These are phyloP conservation scores for Rhabditophanes sp. DNA, from an alignment of 2,888 invertebrate species.

Conservation along the genomic window DNA sequence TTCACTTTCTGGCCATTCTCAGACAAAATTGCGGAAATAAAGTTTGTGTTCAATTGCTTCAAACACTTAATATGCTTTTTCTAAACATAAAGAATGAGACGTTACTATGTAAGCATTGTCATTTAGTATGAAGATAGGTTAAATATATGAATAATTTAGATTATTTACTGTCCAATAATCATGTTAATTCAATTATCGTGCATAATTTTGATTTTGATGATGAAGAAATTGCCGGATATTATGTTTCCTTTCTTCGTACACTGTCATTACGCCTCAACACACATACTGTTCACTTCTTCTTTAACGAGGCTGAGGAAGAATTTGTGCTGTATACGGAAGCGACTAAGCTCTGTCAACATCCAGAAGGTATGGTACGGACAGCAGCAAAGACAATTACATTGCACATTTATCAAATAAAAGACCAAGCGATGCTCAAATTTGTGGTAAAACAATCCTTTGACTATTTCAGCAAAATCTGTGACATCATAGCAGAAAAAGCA, in stretches of 20 bases:
- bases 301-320: slow-evolving; percentile 86
- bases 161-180: slow-evolving; percentile 95
- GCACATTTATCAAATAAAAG: slow-evolving; percentile 62
- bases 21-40: slow-evolving; percentile 87
- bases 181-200: slow-evolving; percentile 96
- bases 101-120: slow-evolving; percentile 67
- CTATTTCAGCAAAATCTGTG: slow-evolving; percentile 56
- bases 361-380: slow-evolving; percentile 95
- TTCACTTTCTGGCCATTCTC: slow-evolving; percentile 91
- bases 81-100: slow-evolving; percentile 98
- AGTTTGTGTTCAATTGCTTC: slow-evolving; percentile 90
- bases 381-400: slow-evolving; percentile 90
- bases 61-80: slow-evolving; percentile 93
- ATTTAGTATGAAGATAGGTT: slow-evolving; percentile 4
- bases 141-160: slow-evolving; percentile 50
- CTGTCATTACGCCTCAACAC: slow-evolving; percentile 87
- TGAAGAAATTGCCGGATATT: slow-evolving; percentile 73
- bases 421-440: slow-evolving; percentile 29
- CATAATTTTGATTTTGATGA: slow-evolving; percentile 99
- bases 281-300: slow-evolving; percentile 98
- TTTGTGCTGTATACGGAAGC: slow-evolving; percentile 97
- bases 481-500: slow-evolving; percentile 95
- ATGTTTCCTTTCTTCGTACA: slow-evolving; percentile 95
- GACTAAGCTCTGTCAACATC: slow-evolving; percentile 95
- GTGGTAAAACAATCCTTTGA: slow-evolving; percentile 13